Evolutionary conservation across 2,888 invertebrate species (phyloP).

Genomic region (Tortricodes alternella): DNA sequence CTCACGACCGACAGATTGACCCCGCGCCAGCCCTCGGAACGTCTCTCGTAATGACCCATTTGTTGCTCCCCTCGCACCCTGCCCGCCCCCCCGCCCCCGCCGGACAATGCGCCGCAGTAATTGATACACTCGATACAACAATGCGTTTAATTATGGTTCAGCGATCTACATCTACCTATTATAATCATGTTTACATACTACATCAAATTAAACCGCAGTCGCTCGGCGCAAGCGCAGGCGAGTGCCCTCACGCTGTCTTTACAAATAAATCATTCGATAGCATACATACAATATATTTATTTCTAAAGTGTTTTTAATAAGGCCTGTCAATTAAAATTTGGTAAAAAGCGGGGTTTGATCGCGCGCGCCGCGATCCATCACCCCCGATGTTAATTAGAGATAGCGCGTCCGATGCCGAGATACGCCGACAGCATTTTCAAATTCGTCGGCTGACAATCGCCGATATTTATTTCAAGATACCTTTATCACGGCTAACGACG

Average conservation of each 20-base stretch:
- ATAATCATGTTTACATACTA: constrained; percentile 24
- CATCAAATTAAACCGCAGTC: not conserved
- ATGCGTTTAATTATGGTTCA: constrained; percentile 20
- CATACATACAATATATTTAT: constrained; percentile 1
- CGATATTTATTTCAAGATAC: constrained; percentile 57
- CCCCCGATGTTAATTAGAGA: constrained; percentile 68
- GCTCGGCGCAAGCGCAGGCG: not conserved
- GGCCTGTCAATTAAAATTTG: constrained; percentile 32
- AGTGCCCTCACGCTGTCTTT: not conserved
- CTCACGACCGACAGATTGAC: not conserved
- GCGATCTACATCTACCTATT: constrained; percentile 8
- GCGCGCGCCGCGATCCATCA: constrained; percentile 51
- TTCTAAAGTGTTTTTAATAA: constrained; percentile 28
- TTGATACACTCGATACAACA: constrained; percentile 17
- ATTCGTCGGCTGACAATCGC: constrained; percentile 57
- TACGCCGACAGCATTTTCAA: constrained; percentile 54
- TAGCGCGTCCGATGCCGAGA: constrained; percentile 44
- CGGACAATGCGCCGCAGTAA: constrained; percentile 16
- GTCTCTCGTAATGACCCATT: constrained; percentile 18
- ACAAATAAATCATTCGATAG: constrained; percentile 3
- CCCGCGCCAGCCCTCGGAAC: constrained; percentile 1
- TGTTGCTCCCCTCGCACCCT: not conserved
- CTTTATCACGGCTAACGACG: constrained; percentile 27
- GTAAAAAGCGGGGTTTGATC: constrained; percentile 34
- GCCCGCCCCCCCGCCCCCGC: not conserved